These are phyloP conservation scores for Orchesella cincta DNA, from an alignment of 1,140 invertebrate genomes.

Conservation along the genomic window DNA sequence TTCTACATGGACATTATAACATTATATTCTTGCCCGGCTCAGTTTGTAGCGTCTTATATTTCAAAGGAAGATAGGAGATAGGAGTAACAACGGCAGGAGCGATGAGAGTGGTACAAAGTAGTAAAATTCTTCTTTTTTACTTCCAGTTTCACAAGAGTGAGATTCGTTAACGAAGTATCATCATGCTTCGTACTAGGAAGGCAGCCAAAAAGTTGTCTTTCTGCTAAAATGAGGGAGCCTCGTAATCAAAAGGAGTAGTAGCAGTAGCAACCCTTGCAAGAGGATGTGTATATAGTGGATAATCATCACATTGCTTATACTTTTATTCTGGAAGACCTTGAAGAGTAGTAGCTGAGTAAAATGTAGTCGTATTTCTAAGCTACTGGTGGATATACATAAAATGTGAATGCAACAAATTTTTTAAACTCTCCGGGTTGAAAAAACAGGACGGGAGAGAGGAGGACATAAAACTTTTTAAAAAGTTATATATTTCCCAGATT, in stretches of 20 bases:
- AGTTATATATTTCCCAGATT: too few relatives aligned
- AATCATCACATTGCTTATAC: background rate
- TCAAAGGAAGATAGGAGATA: constrained; percentile 28
- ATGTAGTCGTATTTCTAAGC: background rate
- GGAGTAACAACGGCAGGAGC: background rate
- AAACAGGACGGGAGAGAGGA: too few relatives aligned
- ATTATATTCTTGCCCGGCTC: background rate
- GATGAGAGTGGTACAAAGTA: background rate
- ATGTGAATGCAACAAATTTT: too few relatives aligned
- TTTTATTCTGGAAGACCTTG: background rate
- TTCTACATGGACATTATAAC: background rate
- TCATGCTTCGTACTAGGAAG: background rate
- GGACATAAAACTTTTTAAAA: too few relatives aligned
- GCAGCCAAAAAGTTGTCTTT: constrained; percentile 14
- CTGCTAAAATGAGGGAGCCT: constrained; percentile 12
- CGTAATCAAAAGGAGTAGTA: constrained; percentile 10
- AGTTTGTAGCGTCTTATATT: background rate
- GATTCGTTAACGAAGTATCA: constrained; percentile 25
- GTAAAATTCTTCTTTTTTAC: constrained; percentile 9
- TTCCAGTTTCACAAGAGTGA: constrained; percentile 6
- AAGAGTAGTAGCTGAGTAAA: background rate
- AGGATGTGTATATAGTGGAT: background rate
- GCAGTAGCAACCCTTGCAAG: background rate
- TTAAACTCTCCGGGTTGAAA: too few relatives aligned
- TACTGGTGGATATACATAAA: too few relatives aligned